phyloP scores from a whole-genome alignment of 2,113 vertebrate species.

The Meriones unguiculatus region DNA sequence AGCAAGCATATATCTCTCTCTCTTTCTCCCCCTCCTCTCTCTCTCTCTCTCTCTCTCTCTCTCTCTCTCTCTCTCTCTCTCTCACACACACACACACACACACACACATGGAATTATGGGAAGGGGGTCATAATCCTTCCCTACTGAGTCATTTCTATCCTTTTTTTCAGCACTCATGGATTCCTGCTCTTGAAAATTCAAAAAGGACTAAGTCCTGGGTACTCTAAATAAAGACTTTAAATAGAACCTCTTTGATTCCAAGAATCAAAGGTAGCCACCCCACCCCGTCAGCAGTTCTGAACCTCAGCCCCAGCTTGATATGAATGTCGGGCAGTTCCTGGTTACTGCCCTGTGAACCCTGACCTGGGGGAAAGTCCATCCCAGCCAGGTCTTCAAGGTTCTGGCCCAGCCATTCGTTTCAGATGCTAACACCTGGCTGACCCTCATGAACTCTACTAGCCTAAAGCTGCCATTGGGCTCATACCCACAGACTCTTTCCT shows the following conservation, averaged over 20 bases:
- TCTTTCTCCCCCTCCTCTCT: no score
- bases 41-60: no score
- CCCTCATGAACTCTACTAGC: not conserved
- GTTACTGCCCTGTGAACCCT: constrained; percentile 39
- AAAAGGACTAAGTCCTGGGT: not conserved
- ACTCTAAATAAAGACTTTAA: constrained; percentile 41
- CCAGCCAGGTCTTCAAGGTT: not conserved
- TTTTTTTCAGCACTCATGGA: not conserved
- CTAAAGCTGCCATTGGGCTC: not conserved
- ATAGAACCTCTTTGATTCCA: not conserved
- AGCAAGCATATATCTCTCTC: not conserved
- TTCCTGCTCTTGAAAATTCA: not conserved
- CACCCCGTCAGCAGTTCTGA: not conserved
- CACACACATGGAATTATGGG: not conserved
- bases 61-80: not conserved
- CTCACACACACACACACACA: not conserved
- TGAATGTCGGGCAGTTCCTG: not conserved
- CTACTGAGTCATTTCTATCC: not conserved
- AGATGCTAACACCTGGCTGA: not conserved
- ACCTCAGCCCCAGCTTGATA: not conserved
- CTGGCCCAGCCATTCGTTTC: not conserved
- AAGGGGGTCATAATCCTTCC: rapidly evolving
- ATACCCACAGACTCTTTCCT: not conserved
- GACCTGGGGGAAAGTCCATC: not conserved
- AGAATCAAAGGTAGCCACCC: not conserved